Evolutionary conservation across 2,113 vertebrate species (phyloP).

Genomic region (Crotophaga sulcirostris): DNA sequence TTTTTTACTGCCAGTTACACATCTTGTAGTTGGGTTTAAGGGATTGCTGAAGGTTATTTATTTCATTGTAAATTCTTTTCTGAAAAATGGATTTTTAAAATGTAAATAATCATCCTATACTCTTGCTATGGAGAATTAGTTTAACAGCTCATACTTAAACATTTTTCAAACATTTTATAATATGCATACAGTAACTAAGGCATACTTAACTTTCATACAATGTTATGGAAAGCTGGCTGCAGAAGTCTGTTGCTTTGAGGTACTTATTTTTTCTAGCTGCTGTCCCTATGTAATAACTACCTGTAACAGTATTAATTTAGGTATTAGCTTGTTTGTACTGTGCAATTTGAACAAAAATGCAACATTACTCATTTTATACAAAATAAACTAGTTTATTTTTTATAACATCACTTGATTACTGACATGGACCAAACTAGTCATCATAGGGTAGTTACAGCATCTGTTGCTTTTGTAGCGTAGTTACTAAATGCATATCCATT

Average conservation of each 20-base stretch:
- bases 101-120: constrained; percentile 80
- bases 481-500: constrained; percentile 33
- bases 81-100: constrained; percentile 69
- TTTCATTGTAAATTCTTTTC: constrained; percentile 80
- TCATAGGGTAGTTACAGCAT: constrained; percentile 47
- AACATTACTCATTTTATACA: constrained; percentile 82
- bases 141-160: constrained; percentile 74
- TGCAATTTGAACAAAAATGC: constrained; percentile 81
- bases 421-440: constrained; percentile 80
- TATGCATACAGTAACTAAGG: constrained; percentile 68
- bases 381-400: constrained; percentile 82
- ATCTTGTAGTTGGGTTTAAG: constrained; percentile 62
- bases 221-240: constrained; percentile 71
- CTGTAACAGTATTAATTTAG: constrained; percentile 85
- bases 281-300: constrained; percentile 75
- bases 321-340: constrained; percentile 78
- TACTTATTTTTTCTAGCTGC: constrained; percentile 69
- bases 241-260: constrained; percentile 71
- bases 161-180: constrained; percentile 78
- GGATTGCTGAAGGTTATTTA: constrained; percentile 81
- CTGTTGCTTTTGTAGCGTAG: constrained; percentile 53
- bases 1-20: constrained; percentile 38
- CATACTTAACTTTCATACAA: constrained; percentile 75
- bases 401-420: constrained; percentile 76
- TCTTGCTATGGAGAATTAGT: constrained; percentile 72